Percentiles rank a stretch among this genome's conserved stretches.
Evolutionary conservation across 2,113 vertebrate genomes (phyloP).

Genomic region (Sturnus vulgaris): DNA sequence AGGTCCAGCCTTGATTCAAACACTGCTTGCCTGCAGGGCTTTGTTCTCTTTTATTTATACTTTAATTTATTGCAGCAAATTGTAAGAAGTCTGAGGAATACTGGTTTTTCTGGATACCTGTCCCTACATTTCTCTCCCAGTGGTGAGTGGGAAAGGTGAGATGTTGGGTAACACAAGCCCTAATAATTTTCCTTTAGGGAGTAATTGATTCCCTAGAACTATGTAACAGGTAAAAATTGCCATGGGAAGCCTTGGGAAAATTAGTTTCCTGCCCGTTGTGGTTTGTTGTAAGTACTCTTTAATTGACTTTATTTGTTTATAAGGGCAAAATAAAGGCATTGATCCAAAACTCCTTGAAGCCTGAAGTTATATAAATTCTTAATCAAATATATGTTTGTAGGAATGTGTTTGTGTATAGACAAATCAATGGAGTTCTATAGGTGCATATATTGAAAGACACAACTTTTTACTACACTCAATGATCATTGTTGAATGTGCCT

Average conservation of each 20-base stretch:
- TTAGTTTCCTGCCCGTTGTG: background rate
- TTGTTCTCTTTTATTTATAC: background rate
- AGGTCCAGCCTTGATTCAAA: background rate
- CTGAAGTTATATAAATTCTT: constrained; percentile 30
- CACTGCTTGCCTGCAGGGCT: background rate
- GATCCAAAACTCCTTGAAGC: constrained; percentile 30
- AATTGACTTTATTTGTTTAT: constrained; percentile 48
- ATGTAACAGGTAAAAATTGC: background rate
- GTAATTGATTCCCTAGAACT: background rate
- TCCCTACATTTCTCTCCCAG: background rate
- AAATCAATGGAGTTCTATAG: background rate
- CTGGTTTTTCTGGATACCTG: background rate
- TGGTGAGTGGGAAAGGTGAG: background rate
- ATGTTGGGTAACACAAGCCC: background rate
- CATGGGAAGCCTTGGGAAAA: background rate
- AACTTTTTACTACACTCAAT: background rate
- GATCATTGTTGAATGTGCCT: background rate
- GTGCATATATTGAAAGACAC: background rate
- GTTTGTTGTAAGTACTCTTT: constrained; percentile 2
- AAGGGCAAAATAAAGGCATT: constrained; percentile 24
- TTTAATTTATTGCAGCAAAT: background rate
- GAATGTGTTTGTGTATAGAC: background rate
- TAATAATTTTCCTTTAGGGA: background rate
- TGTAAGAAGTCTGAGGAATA: background rate
- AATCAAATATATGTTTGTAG: constrained; percentile 26